Evolutionary conservation across 2,113 vertebrate species (phyloP).

Genomic region (Trogon melanurus): DNA sequence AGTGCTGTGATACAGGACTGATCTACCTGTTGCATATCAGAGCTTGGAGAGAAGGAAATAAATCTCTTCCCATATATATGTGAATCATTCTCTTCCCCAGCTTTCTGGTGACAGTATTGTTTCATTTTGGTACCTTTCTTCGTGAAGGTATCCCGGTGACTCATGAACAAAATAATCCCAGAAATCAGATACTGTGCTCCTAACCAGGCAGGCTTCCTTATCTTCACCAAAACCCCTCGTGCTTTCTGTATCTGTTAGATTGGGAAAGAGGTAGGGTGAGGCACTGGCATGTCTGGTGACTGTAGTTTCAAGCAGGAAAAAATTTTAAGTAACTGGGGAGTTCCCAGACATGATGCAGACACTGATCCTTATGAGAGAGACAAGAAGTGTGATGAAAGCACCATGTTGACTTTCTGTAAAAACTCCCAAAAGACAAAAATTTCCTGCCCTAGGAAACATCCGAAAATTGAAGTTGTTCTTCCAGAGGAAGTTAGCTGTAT

Average conservation of each 20-base stretch:
- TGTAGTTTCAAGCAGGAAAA: neutral
- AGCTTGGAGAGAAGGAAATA: neutral
- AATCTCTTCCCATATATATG: neutral
- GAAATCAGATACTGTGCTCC: neutral
- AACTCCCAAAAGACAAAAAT: neutral
- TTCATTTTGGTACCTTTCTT: neutral
- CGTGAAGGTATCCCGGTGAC: neutral
- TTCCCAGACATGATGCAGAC: neutral
- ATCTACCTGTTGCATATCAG: neutral
- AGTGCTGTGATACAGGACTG: neutral
- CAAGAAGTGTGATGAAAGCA: neutral
- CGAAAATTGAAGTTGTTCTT: neutral
- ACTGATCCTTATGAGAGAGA: neutral
- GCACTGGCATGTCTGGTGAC: neutral
- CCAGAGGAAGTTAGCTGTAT: neutral
- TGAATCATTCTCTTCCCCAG: neutral
- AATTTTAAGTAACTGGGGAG: neutral
- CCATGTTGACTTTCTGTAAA: neutral
- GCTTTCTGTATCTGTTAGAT: neutral
- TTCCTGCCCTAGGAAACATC: neutral
- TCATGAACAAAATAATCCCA: neutral
- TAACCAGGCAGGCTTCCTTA: neutral
- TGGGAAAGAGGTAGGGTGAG: neutral
- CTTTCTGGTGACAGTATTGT: neutral
- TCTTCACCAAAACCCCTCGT: neutral